Base-by-base conservation (phyloP, 53 echinoderm and acorn worm genomes). In the Mesocentrotus franciscanus region DNA sequence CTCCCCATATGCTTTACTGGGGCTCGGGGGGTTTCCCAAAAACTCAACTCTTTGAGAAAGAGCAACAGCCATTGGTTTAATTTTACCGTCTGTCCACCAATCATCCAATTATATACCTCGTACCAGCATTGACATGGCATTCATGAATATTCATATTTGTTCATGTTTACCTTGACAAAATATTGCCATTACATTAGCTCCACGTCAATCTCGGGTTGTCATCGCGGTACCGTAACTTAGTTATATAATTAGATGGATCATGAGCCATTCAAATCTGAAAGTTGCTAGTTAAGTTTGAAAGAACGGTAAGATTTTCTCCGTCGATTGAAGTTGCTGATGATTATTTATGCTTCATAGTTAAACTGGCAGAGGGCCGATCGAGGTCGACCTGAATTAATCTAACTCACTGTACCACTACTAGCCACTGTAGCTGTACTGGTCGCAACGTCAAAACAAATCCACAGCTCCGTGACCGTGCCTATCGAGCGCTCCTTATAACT, bases 121-220 rank as follows among this genome's bases (percentile, higher is more conserved):
- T 87, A 87, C 1, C 26, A 58, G 17, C 14, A 27, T 10, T 4
- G 8, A 62, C 2, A 11, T 1, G 22, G 14, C 1, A 10, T 66
- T 27, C 22, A 87, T 87, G 87, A 87, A 87, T 87, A 87, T 87
- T 58, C 87, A 87, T 64, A 75, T 87, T 10, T 22, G 18, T 1
- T n/a, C 9, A 87, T 87, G 58, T 87, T 87, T 87, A 87, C 87
- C 87, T 87, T 87, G 87, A 87, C 87, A 57, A 59, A 58, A 39
- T 39, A 15, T 84, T 84, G 84, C 17, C 22, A 57, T 87, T 58
- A 10, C 9, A 85, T 57, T 57, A n/a, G 57, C 87, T 87, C 87
- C 87, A 87, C 87, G 87, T 87, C 87, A 87, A 87, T 57, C n/a
- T 26, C 4, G 20, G 17, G 87, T 87, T 87, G 87, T 87, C 87